Conservation (phyloP, 2,797 vertebrate species). For the Characodon lateralis region DNA sequence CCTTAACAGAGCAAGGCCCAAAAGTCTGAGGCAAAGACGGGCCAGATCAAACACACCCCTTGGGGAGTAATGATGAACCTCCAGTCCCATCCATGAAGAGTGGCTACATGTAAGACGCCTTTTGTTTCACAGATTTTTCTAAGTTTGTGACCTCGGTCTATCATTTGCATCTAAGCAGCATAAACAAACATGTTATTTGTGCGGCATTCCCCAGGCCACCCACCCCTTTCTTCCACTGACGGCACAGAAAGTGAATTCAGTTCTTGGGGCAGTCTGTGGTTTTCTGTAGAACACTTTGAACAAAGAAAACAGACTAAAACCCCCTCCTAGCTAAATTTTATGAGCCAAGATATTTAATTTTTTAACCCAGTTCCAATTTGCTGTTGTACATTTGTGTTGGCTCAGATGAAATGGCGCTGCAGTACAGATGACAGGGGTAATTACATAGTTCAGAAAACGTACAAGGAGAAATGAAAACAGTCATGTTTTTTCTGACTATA, state of each 20-base stretch:
- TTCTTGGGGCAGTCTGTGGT: slow-evolving; percentile 49
- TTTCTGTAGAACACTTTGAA: slow-evolving; percentile 64
- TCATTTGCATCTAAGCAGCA: slow-evolving; percentile 68
- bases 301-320: slow-evolving; percentile 62
- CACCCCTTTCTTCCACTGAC: slow-evolving; percentile 55
- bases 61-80: slow-evolving; percentile 52
- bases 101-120: slow-evolving; percentile 41
- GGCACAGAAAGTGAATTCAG: slow-evolving; percentile 58
- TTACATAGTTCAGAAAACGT: slow-evolving; percentile 72
- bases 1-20: slow-evolving; percentile 39
- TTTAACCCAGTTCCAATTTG: slow-evolving; percentile 56
- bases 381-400: slow-evolving; percentile 71
- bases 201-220: slow-evolving; percentile 62
- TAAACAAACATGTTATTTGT: slow-evolving; percentile 72
- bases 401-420: slow-evolving; percentile 52
- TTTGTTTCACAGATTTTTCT: slow-evolving; percentile 52
- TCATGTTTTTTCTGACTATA: slow-evolving; percentile 57
- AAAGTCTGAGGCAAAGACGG: slow-evolving; percentile 47
- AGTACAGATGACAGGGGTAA: slow-evolving; percentile 75
- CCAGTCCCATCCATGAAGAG: slow-evolving; percentile 43
- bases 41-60: slow-evolving; percentile 61
- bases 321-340: slow-evolving; percentile 45
- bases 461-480: slow-evolving; percentile 68
- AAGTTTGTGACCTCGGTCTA: slow-evolving; percentile 67
- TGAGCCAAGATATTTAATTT: slow-evolving; percentile 60